These are phyloP conservation scores for Helicolenus hilgendorfi DNA, from an alignment of 2,797 vertebrate species.

Conservation along the genomic window DNA sequence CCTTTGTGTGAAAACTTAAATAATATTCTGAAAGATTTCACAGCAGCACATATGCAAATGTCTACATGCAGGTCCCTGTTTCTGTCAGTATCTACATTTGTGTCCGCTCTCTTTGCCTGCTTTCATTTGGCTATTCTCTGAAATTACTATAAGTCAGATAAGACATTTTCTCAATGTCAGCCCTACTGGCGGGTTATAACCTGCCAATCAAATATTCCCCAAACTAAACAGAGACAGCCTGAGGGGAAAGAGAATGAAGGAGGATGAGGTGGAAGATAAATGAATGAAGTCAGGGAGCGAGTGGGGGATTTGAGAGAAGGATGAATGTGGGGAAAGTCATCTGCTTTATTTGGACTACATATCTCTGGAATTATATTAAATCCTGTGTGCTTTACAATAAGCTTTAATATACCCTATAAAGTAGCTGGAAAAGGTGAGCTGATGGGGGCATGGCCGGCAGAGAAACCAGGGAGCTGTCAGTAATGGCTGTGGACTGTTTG, in stretches of 20 bases:
- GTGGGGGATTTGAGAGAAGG: conserved; percentile 32
- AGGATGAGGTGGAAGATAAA: conserved; percentile 44
- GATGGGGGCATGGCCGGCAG: conserved; percentile 25
- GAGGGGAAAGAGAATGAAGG: conserved; percentile 39
- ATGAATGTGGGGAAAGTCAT: conserved; percentile 26
- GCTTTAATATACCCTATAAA: conserved; percentile 35
- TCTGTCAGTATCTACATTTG: neutral
- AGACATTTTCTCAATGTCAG: conserved; percentile 61
- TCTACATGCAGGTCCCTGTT: neutral
- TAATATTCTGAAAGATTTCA: neutral
- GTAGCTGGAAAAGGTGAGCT: conserved; percentile 57
- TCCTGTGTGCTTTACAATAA: conserved; percentile 49
- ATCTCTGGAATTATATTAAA: conserved; percentile 52
- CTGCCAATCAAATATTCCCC: conserved; percentile 67
- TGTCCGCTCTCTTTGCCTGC: neutral
- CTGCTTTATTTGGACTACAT: conserved; percentile 48
- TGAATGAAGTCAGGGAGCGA: conserved; percentile 51
- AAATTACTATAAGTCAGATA: conserved; percentile 32
- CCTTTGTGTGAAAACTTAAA: neutral
- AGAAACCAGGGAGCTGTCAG: conserved; percentile 51
- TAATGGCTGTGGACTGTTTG: conserved; percentile 48
- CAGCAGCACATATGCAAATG: neutral
- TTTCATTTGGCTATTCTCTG: neutral
- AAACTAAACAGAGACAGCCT: conserved; percentile 51
- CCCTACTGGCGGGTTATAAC: conserved; percentile 38